phyloP scores from a whole-genome alignment of 1,140 invertebrate genomes.

The Hycleus cichorii region DNA sequence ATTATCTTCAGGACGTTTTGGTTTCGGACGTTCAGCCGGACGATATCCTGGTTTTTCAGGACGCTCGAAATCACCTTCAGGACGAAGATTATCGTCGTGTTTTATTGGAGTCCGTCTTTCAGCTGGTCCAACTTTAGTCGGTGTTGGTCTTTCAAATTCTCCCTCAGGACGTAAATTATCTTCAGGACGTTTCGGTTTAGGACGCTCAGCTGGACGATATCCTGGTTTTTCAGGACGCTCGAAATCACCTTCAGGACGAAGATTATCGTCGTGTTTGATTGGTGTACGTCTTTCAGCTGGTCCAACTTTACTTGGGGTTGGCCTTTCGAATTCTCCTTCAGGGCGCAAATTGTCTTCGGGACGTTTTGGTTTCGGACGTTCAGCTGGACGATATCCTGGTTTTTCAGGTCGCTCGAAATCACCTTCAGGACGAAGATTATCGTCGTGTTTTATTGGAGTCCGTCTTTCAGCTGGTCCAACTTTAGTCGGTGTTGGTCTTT shows the following conservation, averaged over 20 bases:
- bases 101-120: slow-evolving; percentile 50
- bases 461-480: slow-evolving; percentile 40
- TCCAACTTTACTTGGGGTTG: slow-evolving; percentile 24
- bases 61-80: slow-evolving; percentile 52
- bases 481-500: slow-evolving; percentile 37
- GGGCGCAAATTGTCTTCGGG: slow-evolving; percentile 6
- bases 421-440: slow-evolving; percentile 47
- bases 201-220: slow-evolving; percentile 42
- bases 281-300: slow-evolving; percentile 41
- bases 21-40: slow-evolving; percentile 42
- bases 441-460: slow-evolving; percentile 39
- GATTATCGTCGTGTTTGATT: slow-evolving; percentile 42
- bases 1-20: slow-evolving; percentile 43
- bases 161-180: slow-evolving; percentile 56
- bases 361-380: slow-evolving; percentile 42
- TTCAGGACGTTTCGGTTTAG: slow-evolving; percentile 47
- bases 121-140: slow-evolving; percentile 43
- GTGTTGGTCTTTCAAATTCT: slow-evolving; percentile 48
- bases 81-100: slow-evolving; percentile 50
- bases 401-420: slow-evolving; percentile 48
- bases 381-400: slow-evolving; percentile 42
- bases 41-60: slow-evolving; percentile 29
- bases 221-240: slow-evolving; percentile 41
- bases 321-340: slow-evolving; percentile 47
- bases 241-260: slow-evolving; percentile 52